These are phyloP conservation scores for Bovichtus variegatus DNA, from an alignment of 2,797 vertebrate species.

Conservation along the genomic window DNA sequence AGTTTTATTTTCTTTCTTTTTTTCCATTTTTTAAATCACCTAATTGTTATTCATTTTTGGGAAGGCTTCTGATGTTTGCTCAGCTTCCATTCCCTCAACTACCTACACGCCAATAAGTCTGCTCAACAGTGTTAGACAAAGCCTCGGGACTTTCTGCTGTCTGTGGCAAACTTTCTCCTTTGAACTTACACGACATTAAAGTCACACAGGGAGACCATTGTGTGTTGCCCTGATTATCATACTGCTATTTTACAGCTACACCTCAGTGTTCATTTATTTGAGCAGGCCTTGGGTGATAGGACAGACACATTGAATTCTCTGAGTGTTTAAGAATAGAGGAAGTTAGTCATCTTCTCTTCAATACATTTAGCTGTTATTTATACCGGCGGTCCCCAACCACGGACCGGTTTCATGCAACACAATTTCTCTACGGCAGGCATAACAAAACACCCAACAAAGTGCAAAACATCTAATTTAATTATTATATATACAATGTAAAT, in stretches of 20 bases:
- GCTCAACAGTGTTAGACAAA: constrained; percentile 23
- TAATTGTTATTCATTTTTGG: constrained; percentile 67
- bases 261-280: constrained; percentile 1
- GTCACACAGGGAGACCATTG: constrained; percentile 20
- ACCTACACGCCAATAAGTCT: constrained; percentile 29
- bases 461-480: too few relatives aligned
- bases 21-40: constrained; percentile 31
- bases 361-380: not conserved
- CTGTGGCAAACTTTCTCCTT: constrained; percentile 45
- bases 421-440: too few relatives aligned
- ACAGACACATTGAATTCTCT: not conserved
- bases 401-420: too few relatives aligned
- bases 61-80: constrained; percentile 60
- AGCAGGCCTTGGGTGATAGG: not conserved
- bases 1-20: constrained; percentile 12
- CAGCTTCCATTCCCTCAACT: constrained; percentile 46
- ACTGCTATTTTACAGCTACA: constrained; percentile 21
- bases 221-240: constrained; percentile 21
- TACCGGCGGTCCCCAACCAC: too few relatives aligned
- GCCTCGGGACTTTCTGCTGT: constrained; percentile 43
- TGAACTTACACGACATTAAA: constrained; percentile 35
- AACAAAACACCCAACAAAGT: too few relatives aligned
- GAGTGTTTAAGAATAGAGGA: not conserved
- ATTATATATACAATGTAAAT: too few relatives aligned
- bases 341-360: not conserved